phyloP scores from a whole-genome alignment of 2,797 vertebrate species.

The Pangasius larnaudii region DNA sequence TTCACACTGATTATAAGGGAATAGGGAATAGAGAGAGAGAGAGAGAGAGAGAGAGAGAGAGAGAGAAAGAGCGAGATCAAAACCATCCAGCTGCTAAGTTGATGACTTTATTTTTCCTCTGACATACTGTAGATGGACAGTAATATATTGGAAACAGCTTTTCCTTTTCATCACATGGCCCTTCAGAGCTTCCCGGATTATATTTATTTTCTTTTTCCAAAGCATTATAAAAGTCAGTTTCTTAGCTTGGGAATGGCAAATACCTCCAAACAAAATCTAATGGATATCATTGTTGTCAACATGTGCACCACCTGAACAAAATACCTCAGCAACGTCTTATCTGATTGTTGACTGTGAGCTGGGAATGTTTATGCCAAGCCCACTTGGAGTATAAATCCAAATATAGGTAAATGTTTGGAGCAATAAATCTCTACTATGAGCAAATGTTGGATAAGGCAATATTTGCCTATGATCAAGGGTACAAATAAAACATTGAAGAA shows the following conservation, averaged over 20 bases:
- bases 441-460: background rate
- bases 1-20: constrained; percentile 41
- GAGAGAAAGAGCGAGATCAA: background rate
- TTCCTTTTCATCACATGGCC: constrained; percentile 56
- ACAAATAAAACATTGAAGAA: background rate
- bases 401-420: background rate
- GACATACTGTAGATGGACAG: constrained; percentile 25
- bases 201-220: constrained; percentile 45
- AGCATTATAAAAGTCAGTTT: constrained; percentile 4
- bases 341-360: background rate
- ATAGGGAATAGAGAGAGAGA: background rate
- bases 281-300: background rate
- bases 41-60: background rate
- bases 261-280: constrained; percentile 42
- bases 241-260: constrained; percentile 45
- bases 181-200: constrained; percentile 47
- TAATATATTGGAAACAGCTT: constrained; percentile 58
- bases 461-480: background rate
- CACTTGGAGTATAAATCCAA: background rate
- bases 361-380: background rate
- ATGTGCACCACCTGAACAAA: background rate
- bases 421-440: background rate
- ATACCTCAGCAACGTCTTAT: background rate
- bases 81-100: background rate
- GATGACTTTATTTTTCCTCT: constrained; percentile 38